Percentiles rank a stretch among this genome's conserved stretches.
Conservation (phyloP, 2,797 vertebrate species). For the Avahi laniger region DNA sequence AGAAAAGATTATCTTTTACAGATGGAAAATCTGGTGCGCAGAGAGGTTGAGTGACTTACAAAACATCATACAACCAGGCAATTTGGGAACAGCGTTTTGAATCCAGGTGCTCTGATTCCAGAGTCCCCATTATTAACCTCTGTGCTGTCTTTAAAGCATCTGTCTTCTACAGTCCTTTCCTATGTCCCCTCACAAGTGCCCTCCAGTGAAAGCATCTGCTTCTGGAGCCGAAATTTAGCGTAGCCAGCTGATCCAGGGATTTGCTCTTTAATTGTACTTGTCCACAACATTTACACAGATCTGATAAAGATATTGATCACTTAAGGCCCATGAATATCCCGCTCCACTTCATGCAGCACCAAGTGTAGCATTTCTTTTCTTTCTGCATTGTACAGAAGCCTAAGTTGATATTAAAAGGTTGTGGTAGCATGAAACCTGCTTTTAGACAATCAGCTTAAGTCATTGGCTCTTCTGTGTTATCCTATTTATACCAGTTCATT, state of each 20-base stretch:
- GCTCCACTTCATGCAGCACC: background rate
- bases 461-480: conserved; percentile 57
- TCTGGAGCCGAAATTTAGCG: conserved; percentile 45
- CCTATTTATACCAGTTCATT: conserved; percentile 68
- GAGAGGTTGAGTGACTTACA: background rate
- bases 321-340: conserved; percentile 40
- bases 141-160: background rate
- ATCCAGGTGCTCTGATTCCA: background rate
- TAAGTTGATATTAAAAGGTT: conserved; percentile 55
- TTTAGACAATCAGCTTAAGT: conserved; percentile 57
- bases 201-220: background rate
- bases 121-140: background rate
- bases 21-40: background rate
- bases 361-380: background rate
- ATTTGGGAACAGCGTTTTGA: background rate
- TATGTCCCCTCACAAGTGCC: background rate
- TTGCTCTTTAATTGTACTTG: conserved; percentile 57
- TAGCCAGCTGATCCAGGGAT: conserved; percentile 43
- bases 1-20: background rate
- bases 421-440: conserved; percentile 41
- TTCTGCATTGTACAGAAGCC: background rate
- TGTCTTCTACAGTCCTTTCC: background rate
- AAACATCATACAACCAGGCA: background rate
- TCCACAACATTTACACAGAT: conserved; percentile 51
- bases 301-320: conserved; percentile 61